phyloP scores from a whole-genome alignment of 2,113 vertebrate species.

The Cyanoderma ruficeps region DNA sequence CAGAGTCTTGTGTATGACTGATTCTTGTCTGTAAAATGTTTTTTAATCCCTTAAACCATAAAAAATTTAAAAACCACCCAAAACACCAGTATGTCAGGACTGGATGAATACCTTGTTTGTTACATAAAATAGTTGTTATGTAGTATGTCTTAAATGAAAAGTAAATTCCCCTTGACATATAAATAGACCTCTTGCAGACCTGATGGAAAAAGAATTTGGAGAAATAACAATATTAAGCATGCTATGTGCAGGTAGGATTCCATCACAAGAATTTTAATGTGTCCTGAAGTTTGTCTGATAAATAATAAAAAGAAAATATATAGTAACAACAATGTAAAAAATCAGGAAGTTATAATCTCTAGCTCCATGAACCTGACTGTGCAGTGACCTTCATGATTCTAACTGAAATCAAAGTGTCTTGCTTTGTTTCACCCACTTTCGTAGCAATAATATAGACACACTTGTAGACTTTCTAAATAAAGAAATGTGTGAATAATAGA shows the following conservation, averaged over 20 bases:
- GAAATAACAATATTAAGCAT: neutral
- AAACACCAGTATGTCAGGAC: conserved; percentile 37
- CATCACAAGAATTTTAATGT: neutral
- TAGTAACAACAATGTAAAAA: neutral
- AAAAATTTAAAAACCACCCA: neutral
- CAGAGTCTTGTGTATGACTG: conserved; percentile 1
- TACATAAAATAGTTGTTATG: neutral
- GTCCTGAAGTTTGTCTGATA: neutral
- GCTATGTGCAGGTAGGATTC: neutral
- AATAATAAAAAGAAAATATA: neutral
- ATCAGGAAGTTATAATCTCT: neutral
- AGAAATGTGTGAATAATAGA: neutral
- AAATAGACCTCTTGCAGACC: neutral
- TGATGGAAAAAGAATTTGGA: neutral
- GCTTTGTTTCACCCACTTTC: neutral
- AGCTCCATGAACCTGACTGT: neutral
- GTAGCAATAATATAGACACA: neutral
- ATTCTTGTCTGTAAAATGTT: conserved; percentile 3
- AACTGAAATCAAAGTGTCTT: neutral
- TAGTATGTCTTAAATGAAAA: neutral
- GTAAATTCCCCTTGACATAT: neutral
- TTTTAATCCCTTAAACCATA: conserved; percentile 41
- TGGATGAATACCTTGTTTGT: conserved; percentile 63
- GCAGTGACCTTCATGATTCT: neutral
- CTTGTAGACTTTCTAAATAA: neutral